Base-by-base conservation (phyloP, 2,888 invertebrate genomes). In the Orthosia incerta region DNA sequence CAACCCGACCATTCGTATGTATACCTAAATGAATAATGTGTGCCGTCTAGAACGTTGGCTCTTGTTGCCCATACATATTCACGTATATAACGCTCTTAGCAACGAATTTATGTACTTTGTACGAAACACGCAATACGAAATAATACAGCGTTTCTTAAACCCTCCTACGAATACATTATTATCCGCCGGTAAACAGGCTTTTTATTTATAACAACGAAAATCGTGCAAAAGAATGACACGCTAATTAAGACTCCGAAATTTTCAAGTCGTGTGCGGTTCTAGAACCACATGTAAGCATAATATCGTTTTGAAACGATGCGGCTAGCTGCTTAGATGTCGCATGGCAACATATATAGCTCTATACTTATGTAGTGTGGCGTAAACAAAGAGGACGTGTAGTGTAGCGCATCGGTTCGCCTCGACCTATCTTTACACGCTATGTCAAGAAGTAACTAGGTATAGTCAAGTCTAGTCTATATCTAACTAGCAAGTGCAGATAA, bases 361-460 rank as follows among this genome's bases (percentile, higher is more conserved):
- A 65, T 74, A 72, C 60, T 31, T 77, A 67, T 65, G 71, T 82
- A 15, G 13, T 67, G 77, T 83, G 83, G 80, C 86, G 89, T 91
- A 91, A 91, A 92, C 89, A 86, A 85, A 82, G 80, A 79, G 79
- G 89, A 90, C 78, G 80, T 80, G 76, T 83, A 89, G 87, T 79
- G 82, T 81, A 82, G 82, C 86, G 86, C 87, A 84, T 89, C 88
- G 87, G 87, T 86, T 91, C 87, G 90, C 89, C 87, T 91, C 91
- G 90, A 90, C 89, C 91, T 91, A 90, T 91, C 90, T 89, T 83
- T 84, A 80, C 80, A 77, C 79, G 84, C 74, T 78, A 82, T 85
- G 79, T 83, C 80, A 82, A 86, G 79, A 87, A 75, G 74, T 83
- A 76, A 63, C 80, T 85, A 86, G 61, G 71, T 86, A 83, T 71